Evolutionary conservation across 2,797 vertebrate species (phyloP), one percentile per base, ranked within the genome.

Genomic region (Momotus momota): DNA sequence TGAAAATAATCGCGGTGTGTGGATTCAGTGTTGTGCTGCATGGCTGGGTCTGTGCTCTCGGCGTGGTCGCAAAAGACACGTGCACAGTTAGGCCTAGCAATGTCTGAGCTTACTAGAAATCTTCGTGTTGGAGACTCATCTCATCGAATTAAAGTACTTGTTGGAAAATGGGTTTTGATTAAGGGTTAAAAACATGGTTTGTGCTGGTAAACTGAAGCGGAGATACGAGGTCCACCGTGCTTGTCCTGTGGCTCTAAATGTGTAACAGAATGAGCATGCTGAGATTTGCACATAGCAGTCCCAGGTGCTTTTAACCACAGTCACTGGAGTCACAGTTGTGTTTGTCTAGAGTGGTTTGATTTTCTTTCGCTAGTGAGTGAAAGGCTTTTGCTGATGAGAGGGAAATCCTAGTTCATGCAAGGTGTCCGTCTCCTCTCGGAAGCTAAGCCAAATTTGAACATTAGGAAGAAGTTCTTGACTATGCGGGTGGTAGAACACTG

Each of bases 31-130:
- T 40, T 26, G 8, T 29, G 43, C 51, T 35, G 6, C 46, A 48
- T 9, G 14, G 13, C 40, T 73, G 52, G 35, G 25, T 25, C 35
- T 80, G 3, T 79, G 72, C 35, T 64, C 22, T 38, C 29, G 4
- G 22, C 20, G 10, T 46, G 41, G 20, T 20, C 61, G 22, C 2
- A 2, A 58, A 54, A 23, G 54, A 18, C 8, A 2, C 3, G 0
- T 40, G 29, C 29, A 0, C 14, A 69, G 54, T 19, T 23, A 19
- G 40, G 29, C 11, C 3, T 17, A 61, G 52, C 60, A 15, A 16
- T 43, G 29, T 54, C 52, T 85, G 79, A 89, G 33, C 57, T 87
- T 73, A 22, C 17, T 31, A 9, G 49, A 57, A n/a, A 64, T 57
- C 35, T 45, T 43, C 27, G 29, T 54, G 22, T 70, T 82, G 57